These are phyloP conservation scores for Acanthopagrus latus DNA, from an alignment of 2,797 vertebrate genomes.

Conservation along the genomic window DNA sequence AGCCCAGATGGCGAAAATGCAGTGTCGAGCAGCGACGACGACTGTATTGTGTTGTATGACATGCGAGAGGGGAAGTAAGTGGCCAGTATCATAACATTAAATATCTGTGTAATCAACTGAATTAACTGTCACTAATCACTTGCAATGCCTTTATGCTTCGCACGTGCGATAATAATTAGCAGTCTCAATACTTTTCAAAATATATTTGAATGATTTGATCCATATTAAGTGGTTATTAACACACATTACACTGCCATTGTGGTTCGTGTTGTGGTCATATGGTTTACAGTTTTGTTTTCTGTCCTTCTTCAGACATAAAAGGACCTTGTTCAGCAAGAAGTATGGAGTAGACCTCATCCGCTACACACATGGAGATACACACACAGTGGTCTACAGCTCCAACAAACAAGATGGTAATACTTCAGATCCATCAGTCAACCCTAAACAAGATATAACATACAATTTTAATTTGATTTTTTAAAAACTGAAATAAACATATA, in stretches of 20 bases:
- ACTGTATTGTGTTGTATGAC: constrained; percentile 94
- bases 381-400: constrained; percentile 94
- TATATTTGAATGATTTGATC: background rate
- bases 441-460: background rate
- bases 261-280: background rate
- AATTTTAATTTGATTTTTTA: background rate
- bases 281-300: background rate
- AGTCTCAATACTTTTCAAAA: background rate
- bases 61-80: constrained; percentile 94
- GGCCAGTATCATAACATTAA: background rate
- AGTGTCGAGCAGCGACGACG: constrained; percentile 94
- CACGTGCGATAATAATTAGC: too few species aligned
- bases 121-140: background rate
- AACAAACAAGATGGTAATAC: constrained; percentile 93
- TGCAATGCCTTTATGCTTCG: background rate
- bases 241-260: too few species aligned
- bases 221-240: background rate
- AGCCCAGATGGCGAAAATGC: constrained; percentile 92
- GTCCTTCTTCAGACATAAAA: constrained; percentile 83
- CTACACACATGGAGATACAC: constrained; percentile 90
- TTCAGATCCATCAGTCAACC: constrained; percentile 9
- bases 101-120: background rate
- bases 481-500: background rate
- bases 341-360: constrained; percentile 96
- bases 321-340: constrained; percentile 94